Evolutionary conservation across 2,888 invertebrate species (phyloP), one percentile per base, ranked within the genome.

Genomic region (Ceratothoa steindachneri): DNA sequence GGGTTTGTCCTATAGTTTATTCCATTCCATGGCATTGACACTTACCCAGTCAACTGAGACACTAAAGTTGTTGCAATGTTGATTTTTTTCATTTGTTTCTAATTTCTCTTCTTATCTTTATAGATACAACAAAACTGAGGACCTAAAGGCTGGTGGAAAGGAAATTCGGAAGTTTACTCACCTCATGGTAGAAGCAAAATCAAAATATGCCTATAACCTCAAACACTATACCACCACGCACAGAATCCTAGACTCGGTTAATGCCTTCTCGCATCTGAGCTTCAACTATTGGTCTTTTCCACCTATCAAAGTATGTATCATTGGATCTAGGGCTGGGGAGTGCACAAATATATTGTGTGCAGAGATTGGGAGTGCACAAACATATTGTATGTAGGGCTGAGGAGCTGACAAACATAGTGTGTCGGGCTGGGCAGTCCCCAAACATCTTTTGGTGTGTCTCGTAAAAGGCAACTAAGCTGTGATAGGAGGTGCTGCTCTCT

Each of bases 71-170:
- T n/a, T n/a, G n/a, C n/a, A n/a, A n/a, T n/a, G n/a, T 27, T 30
- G 12, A 41, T 41, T 41, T 41, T 41, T 15, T 41, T 41, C 15
- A 41, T 41, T 41, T 41, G 5, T 41, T 5, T 41, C 5, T 41
- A 5, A 41, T 41, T 41, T 9, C 15, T 41, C 5, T 41, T 41
- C 41, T 41, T 41, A 9, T 72, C 69, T 68, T 83, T 84, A 67
- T 81, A 90, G 89, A 66, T 95, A 94, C 82, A 90, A 90, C 82
- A 95, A 95, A 85, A 89, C 89, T 76, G 95, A 95, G 86, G 87
- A 90, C 76, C 83, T 94, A 69, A 85, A 86, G 69, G 86, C 88
- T 27, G 90, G 87, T 29, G 86, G 87, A 81, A 85, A 88, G 52
- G 89, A 91, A 82, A 87, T 93, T 82, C 87, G 89, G 80, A 85